Evolutionary conservation across 2,113 vertebrate species (phyloP).

Genomic region (Hemiprocne comata): DNA sequence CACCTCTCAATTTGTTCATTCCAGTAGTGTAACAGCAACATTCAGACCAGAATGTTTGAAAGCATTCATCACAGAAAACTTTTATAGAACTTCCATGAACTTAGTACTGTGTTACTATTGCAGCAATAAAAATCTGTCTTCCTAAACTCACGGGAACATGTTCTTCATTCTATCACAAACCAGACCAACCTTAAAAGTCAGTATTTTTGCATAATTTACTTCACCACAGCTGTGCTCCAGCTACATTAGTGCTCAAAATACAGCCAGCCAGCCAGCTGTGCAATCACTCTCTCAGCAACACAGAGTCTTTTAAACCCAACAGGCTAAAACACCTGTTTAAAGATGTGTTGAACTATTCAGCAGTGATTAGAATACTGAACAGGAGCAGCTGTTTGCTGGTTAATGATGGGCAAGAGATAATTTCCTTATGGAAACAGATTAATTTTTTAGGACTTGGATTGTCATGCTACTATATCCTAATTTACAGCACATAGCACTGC

Average conservation of each 20-base stretch:
- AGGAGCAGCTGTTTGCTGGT: background rate
- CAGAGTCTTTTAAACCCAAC: background rate
- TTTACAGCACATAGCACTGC: background rate
- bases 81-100: background rate
- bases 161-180: background rate
- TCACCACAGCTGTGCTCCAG: background rate
- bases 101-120: background rate
- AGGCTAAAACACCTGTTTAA: background rate
- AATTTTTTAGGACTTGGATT: background rate
- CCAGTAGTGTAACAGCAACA: background rate
- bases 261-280: slow-evolving; percentile 1
- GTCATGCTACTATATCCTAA: background rate
- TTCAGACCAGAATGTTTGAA: background rate
- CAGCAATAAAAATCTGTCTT: background rate
- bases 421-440: background rate
- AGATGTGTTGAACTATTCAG: background rate
- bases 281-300: background rate
- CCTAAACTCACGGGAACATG: background rate
- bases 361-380: background rate
- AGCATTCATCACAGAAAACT: background rate
- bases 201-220: background rate
- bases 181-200: background rate
- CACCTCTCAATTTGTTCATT: background rate
- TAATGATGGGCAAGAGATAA: background rate
- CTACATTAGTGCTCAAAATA: background rate